Evolutionary conservation across 1,140 invertebrate genomes (phyloP), one percentile per base, ranked within the genome.

Genomic region (Drosophila hydei): DNA sequence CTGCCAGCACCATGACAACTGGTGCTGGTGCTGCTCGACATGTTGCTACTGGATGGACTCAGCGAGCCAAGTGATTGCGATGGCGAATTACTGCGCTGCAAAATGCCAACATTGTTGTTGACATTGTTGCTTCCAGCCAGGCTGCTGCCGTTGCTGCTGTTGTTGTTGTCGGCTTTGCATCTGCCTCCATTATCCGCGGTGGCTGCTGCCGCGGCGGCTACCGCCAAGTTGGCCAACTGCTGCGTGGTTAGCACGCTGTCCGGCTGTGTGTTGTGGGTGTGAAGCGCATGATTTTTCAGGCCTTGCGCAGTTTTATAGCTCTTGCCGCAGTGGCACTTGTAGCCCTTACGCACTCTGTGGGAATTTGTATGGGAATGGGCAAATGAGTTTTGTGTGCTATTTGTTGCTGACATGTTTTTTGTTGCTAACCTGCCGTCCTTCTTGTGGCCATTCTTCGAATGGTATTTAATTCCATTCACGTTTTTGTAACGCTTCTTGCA

Each of bases 401-500:
- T 33, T 47, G 18, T 27, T 42, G 36, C n/a, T 36, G 36, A 25
- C 23, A 19, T 59, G 36, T 25, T 11, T n/a, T 43, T 47, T n/a
- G 1, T 33, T 81, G 93, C 94, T 93, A 91, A 96, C 95, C 95
- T 96, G 88, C 94, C 94, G 83, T 96, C 95, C 89, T 96, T 96
- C 91, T 96, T 96, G 90, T 97, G 96, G 8, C 96, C 96, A 92
- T 96, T 96, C 90, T 96, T 96, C 1, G 95, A 95, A 92, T 97
- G 96, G 88, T 97, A 97, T 89, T 97, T 96, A 72, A 97, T 96
- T 36, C 96, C 96, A 91, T 97, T 97, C n/a, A 96, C 94, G 89
- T 97, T 97, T 89, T 97, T 97, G 91, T 97, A 97, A 23, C 96
- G 92, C 87, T 97, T 97, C 88, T 96, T 96, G 92, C 96, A 97